Evolutionary conservation across 2,888 invertebrate genomes (phyloP), one percentile per base, ranked within the genome.

Genomic region (Plebejus argus): DNA sequence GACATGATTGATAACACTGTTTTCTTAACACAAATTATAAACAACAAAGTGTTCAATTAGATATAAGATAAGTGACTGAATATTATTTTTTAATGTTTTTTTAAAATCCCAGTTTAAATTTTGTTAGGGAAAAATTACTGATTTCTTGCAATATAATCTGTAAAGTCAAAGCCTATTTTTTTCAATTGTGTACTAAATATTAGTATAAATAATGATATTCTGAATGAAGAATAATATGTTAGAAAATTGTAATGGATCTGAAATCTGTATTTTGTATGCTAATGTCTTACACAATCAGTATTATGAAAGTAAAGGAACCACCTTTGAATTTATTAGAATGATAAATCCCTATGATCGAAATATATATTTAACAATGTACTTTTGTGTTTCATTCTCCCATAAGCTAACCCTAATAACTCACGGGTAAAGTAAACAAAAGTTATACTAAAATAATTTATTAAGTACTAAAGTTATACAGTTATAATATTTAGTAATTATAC

Each of bases 1-100:
- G 70, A n/a, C 33, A 35, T n/a, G n/a, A n/a, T 70, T 70, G 20
- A 35, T n/a, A 70, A 70, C 18, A 18, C 18, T 70, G 35, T 35
- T 35, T 28, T 33, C 33, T 18, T 33, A 70, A 70, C 70, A 6
- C 39, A 71, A 39, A 66, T 33, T 39, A 8, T 35, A 18, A 35
- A 33, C 33, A 18, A 70, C 23, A 35, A 35, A 39, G 71, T 71
- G 71, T 71, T 71, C 71, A 35, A 35, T n/a, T 71, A 39, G 71
- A 20, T 35, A 39, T 71, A 71, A 39, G 70, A n/a, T 70, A 39
- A 10, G 35, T 20, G 71, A 71, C 71, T 71, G 71, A 39, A 10
- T 70, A 15, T 39, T 71, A 71, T 0, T 66, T 15, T 66, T 56
- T 56, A 4, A 56, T 56, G 56, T n/a, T 1, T 56, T 18, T 53